A percentile compares a stretch with the other conserved stretches of the same genome.
Conservation (phyloP, 2,113 vertebrate species). For the Heloderma charlesbogerti region DNA sequence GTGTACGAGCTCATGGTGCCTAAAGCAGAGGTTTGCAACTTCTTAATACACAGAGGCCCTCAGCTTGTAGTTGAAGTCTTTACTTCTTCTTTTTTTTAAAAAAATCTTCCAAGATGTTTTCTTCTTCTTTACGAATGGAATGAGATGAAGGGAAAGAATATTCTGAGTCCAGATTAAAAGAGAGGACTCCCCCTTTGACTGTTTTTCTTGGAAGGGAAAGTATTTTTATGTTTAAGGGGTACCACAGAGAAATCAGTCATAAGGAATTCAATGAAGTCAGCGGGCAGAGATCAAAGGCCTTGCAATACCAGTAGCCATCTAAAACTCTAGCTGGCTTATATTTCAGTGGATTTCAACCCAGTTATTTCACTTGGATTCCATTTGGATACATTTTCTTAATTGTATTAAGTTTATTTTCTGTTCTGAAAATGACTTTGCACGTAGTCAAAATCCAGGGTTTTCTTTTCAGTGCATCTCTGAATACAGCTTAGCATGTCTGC, state of each 20-base stretch:
- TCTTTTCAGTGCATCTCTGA: neutral
- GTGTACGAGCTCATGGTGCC: neutral
- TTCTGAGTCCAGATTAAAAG: constrained; percentile 16
- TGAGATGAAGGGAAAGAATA: constrained; percentile 8
- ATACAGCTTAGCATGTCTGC: neutral
- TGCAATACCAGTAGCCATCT: neutral
- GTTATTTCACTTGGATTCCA: neutral
- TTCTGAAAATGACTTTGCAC: neutral
- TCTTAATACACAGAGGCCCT: neutral
- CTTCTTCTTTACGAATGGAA: constrained; percentile 15
- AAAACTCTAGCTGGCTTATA: neutral
- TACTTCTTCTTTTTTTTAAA: neutral
- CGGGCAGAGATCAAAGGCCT: neutral
- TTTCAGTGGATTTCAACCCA: neutral
- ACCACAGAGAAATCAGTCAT: neutral
- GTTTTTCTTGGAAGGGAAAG: constrained; percentile 12
- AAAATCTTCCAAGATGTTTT: neutral
- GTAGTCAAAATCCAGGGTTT: neutral
- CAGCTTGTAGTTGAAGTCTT: constrained; percentile 3
- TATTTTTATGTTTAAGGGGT: neutral
- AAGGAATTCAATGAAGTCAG: constrained; percentile 5
- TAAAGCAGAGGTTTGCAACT: neutral
- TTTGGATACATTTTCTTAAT: neutral
- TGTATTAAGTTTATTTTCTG: neutral
- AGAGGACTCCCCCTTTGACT: constrained; percentile 5